Base-by-base conservation (phyloP, 2,888 invertebrate genomes). In the Arrhopalites spinosus region DNA sequence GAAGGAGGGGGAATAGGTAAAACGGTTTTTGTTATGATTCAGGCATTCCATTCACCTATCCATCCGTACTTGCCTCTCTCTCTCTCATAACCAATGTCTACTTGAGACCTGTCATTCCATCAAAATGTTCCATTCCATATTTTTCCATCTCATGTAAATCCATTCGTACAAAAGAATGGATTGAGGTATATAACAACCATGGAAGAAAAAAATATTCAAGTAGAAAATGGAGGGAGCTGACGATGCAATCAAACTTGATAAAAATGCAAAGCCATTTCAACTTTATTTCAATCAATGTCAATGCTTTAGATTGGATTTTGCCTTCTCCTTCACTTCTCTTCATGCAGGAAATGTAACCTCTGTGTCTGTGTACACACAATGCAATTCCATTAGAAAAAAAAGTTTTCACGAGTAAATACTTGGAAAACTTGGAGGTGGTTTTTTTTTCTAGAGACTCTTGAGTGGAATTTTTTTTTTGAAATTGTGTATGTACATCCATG, bases 281-380 rank as follows among this genome's bases (percentile, higher is more conserved):
- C 76, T 78, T n/a, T 75, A 78, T 74, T 78, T 78, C 78, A 76
- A 76, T 78, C 78, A 76, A 74, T 74, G 78, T 78, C 78, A 78
- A 63, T 71, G 25, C 47, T 36, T 64, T 67, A 59, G 13, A 59
- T 75, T 75, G 70, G 70, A 70, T 75, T 75, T 75, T 3, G n/a
- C 20, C 61, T 50, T 13, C 25, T 20, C 45, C 59, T 59, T 29
- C n/a, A 15, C n/a, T 43, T 66, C 8, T 25, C 17, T 50, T 3
- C n/a, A n/a, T 50, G 50, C 23, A 59, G 36, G 36, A 36, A 36
- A 11, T 36, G 36, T 36, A 7, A 59, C 8, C 13, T 25, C 25
- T 25, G 25, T 25, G 7, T 59, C 2, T 53, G 23, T 53, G 11
- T 23, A 53, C 5, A n/a, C n/a, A 20, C 53, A 53, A 53, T 53